Evolutionary conservation across 2,113 vertebrate genomes (phyloP).

Genomic region (Cricetomys ansorgei): DNA sequence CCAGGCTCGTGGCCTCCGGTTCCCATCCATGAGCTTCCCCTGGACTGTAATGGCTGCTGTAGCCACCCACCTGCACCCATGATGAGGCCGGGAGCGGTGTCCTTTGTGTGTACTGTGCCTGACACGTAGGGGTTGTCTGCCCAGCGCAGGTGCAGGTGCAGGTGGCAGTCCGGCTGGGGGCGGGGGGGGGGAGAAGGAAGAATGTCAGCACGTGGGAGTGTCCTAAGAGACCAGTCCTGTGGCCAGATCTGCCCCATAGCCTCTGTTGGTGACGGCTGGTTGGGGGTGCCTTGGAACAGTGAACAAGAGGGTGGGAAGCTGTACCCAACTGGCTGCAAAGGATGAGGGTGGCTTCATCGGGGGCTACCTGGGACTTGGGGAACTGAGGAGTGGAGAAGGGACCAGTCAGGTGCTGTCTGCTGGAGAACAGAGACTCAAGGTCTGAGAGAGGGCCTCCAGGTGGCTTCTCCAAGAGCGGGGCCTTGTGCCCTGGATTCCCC

Average conservation of each 20-base stretch:
- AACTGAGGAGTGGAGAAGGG: accelerated
- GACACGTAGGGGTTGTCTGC: conserved; percentile 98
- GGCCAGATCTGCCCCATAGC: accelerated
- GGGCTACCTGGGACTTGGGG: too few species aligned
- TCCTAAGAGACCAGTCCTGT: accelerated
- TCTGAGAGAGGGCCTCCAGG: too few species aligned
- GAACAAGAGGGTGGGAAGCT: background rate
- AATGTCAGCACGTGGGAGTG: accelerated
- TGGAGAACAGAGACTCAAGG: background rate
- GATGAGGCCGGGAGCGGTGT: conserved; percentile 97
- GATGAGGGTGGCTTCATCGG: accelerated
- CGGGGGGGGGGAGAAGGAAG: conserved; percentile 24
- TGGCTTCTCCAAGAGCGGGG: background rate
- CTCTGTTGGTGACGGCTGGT: background rate
- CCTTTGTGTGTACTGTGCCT: conserved; percentile 98
- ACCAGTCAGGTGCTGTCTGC: accelerated
- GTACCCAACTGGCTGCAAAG: background rate
- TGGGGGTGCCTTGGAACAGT: too few species aligned
- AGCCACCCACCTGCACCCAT: conserved; percentile 95
- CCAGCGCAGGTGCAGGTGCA: conserved; percentile 98
- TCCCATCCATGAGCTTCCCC: background rate
- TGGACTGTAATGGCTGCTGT: accelerated
- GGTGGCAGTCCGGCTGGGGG: conserved; percentile 96
- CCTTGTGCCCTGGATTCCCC: background rate
- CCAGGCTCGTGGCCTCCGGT: background rate